phyloP scores from a whole-genome alignment of 2,113 vertebrate genomes.

The Saccopteryx leptura region DNA sequence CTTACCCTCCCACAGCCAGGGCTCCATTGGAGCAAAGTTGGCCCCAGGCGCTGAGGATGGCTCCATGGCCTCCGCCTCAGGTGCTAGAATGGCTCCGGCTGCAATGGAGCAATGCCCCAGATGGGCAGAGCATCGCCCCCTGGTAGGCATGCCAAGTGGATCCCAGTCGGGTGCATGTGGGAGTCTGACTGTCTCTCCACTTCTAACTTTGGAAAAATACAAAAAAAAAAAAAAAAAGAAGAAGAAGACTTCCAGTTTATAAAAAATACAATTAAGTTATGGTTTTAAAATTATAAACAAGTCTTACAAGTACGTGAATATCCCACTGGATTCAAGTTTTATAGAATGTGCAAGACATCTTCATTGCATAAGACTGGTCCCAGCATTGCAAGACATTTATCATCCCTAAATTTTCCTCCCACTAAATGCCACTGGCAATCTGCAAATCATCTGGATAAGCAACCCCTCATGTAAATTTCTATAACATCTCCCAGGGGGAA shows the following conservation, averaged over 20 bases:
- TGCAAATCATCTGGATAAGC: neutral
- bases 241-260: conserved; percentile 23
- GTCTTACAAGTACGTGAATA: conserved; percentile 3
- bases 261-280: conserved; percentile 32
- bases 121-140: no score
- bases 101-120: no score
- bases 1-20: no score
- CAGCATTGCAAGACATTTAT: neutral
- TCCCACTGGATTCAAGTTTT: conserved; percentile 29
- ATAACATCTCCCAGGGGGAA: neutral
- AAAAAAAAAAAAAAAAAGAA: no score
- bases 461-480: conserved; percentile 9
- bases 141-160: no score
- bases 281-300: neutral
- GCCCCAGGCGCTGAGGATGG: no score
- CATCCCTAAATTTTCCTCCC: neutral
- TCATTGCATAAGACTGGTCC: neutral
- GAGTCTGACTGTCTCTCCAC: no score
- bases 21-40: no score
- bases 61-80: no score
- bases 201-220: no score
- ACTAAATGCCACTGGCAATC: neutral
- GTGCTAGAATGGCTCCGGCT: no score
- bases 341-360: neutral
- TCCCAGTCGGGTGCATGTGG: no score